A percentile compares a stretch with the other conserved stretches of the same genome.
phyloP scores from a whole-genome alignment of 2,113 vertebrate species.

The Rhineura floridana region DNA sequence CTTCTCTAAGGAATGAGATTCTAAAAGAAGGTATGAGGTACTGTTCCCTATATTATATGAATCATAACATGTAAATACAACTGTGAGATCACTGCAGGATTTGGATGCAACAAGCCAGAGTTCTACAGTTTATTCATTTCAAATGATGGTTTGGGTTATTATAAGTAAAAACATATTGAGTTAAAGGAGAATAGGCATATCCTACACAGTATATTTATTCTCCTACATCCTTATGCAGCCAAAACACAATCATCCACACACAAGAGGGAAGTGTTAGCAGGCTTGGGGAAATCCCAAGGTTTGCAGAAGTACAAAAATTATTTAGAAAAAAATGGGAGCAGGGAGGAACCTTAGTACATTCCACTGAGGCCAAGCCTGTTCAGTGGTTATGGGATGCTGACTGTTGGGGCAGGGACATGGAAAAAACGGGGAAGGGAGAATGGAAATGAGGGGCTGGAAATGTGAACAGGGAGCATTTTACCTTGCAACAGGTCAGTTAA shows the following conservation, averaged over 20 bases:
- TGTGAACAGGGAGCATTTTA: too few relatives aligned
- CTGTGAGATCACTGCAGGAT: neutral
- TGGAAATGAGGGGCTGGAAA: too few relatives aligned
- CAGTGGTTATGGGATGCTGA: too few relatives aligned
- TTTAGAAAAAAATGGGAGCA: neutral
- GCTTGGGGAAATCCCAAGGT: neutral
- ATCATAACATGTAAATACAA: conserved; percentile 16
- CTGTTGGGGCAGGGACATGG: too few relatives aligned
- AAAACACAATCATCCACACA: neutral
- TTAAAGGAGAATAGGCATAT: neutral
- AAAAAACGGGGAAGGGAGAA: too few relatives aligned
- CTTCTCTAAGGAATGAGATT: conserved; percentile 50
- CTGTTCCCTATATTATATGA: conserved; percentile 43
- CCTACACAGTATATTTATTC: neutral
- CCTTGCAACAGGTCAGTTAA: neutral
- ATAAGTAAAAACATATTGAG: neutral
- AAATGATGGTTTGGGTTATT: neutral
- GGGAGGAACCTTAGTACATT: too few relatives aligned
- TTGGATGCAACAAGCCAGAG: neutral
- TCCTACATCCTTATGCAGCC: neutral
- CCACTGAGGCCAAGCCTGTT: too few relatives aligned
- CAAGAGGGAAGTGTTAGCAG: neutral
- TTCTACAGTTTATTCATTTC: conserved; percentile 13
- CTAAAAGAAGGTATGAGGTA: conserved; percentile 32
- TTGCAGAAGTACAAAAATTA: neutral